Evolutionary conservation across 1,140 invertebrate species (phyloP).

Genomic region (Rhopalosiphum padi): DNA sequence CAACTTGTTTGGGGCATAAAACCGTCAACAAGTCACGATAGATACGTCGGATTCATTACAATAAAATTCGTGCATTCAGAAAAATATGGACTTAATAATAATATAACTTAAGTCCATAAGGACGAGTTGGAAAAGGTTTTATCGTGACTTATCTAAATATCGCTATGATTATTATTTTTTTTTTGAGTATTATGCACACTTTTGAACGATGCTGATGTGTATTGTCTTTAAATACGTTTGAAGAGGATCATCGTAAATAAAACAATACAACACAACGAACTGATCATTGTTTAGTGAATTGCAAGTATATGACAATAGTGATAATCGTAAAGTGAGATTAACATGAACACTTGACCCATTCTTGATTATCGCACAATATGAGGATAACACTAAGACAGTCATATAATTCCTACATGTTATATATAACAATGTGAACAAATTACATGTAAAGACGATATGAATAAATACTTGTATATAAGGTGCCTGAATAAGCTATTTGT

Average conservation of each 20-base stretch:
- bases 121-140: neutral
- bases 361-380: neutral
- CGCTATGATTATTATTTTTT: neutral
- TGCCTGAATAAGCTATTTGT: no score
- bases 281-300: neutral
- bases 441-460: neutral
- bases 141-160: slow-evolving; percentile 51
- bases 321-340: neutral
- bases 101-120: neutral
- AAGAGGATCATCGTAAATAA: neutral
- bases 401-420: neutral
- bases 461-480: neutral
- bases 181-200: neutral
- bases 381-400: neutral
- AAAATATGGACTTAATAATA: neutral
- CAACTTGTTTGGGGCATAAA: slow-evolving; percentile 29
- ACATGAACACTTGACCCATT: neutral
- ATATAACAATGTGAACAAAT: neutral
- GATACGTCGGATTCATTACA: slow-evolving; percentile 31
- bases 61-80: neutral
- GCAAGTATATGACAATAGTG: neutral
- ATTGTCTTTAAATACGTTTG: neutral
- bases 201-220: neutral
- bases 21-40: slow-evolving; percentile 34
- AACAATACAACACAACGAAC: slow-evolving; percentile 24